Conservation (phyloP, 2,888 invertebrate species). For the Zootermopsis nevadensis region DNA sequence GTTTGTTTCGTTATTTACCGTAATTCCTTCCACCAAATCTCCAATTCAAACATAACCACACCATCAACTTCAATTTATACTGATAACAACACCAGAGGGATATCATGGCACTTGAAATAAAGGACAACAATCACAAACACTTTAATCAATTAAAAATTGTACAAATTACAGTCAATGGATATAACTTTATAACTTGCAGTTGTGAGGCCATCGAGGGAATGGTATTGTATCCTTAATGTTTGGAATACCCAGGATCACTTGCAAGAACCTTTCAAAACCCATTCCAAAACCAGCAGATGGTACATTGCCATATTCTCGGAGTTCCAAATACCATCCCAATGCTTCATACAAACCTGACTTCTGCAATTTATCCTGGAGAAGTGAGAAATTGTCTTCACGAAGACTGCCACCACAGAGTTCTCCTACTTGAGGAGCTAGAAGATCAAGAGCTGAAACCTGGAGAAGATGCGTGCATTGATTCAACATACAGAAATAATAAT, state of each 20-base stretch:
- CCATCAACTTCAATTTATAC: background rate
- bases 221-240: constrained; percentile 96
- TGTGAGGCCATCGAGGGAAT: constrained; percentile 95
- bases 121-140: background rate
- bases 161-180: background rate
- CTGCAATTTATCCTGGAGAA: constrained; percentile 70
- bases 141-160: constrained; percentile 5
- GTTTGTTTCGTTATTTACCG: too few species aligned
- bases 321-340: constrained; percentile 88
- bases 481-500: background rate
- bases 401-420: constrained; percentile 96
- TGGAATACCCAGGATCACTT: constrained; percentile 80
- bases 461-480: constrained; percentile 54
- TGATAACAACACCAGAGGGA: constrained; percentile 17
- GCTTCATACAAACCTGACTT: constrained; percentile 62
- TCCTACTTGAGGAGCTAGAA: constrained; percentile 89
- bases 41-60: too few species aligned
- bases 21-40: too few species aligned
- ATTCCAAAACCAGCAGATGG: constrained; percentile 96
- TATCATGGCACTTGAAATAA: background rate
- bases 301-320: constrained; percentile 88
- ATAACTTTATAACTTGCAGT: constrained; percentile 68
- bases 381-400: constrained; percentile 81
- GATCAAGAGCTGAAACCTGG: constrained; percentile 85
- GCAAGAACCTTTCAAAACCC: constrained; percentile 93